Evolutionary conservation across 2,113 vertebrate species (phyloP).

Genomic region (Gymnarchus niloticus): DNA sequence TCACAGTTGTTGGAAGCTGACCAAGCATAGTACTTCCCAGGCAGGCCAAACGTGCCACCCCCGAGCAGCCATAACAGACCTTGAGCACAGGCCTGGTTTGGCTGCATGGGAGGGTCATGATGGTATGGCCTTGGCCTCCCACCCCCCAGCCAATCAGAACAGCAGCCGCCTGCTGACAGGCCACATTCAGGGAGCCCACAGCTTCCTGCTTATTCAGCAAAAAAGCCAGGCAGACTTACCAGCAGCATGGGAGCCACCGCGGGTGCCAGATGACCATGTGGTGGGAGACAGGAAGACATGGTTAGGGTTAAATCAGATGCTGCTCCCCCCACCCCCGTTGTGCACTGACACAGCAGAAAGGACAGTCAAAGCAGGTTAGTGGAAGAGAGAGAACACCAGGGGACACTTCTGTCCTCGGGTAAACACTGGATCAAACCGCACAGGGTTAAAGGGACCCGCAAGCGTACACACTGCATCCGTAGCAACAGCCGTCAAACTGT

Average conservation of each 20-base stretch:
- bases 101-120: not conserved
- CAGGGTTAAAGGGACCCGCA: not conserved
- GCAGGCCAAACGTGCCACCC: not conserved
- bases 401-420: not conserved
- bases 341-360: not conserved
- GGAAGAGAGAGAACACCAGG: not conserved
- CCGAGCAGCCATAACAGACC: not conserved
- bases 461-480: not conserved
- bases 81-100: not conserved
- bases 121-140: too few relatives aligned
- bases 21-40: not conserved
- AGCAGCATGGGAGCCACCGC: not conserved
- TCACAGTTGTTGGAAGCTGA: not conserved
- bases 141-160: not conserved
- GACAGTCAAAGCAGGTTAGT: not conserved
- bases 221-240: constrained; percentile 26
- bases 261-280: not conserved
- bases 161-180: constrained; percentile 26
- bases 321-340: not conserved
- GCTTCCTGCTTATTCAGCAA: constrained; percentile 30
- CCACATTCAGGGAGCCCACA: not conserved
- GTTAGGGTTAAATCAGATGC: not conserved
- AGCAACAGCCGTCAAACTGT: not conserved
- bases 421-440: not conserved
- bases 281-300: constrained; percentile 12